These are phyloP conservation scores for Anseranas semipalmata DNA, from an alignment of 2,113 vertebrate genomes.

Conservation along the genomic window DNA sequence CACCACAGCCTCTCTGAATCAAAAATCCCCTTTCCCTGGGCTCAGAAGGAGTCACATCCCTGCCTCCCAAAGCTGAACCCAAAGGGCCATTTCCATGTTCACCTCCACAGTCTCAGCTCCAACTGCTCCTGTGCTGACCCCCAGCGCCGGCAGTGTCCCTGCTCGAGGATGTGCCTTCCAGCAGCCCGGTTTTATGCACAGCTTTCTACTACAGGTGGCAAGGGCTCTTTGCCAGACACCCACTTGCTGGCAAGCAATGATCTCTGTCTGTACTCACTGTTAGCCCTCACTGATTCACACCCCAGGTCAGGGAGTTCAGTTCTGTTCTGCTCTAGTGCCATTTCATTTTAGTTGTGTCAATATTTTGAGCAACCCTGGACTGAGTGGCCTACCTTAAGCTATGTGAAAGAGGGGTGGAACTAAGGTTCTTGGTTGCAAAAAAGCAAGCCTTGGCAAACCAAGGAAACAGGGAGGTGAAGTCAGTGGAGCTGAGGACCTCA, in stretches of 20 bases:
- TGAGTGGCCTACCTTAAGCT: not conserved
- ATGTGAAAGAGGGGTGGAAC: not conserved
- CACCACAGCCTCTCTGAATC: not conserved
- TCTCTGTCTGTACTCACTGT: not conserved
- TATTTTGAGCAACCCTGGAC: not conserved
- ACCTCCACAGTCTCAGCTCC: rapidly evolving
- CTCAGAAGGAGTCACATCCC: not conserved
- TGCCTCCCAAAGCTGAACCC: not conserved
- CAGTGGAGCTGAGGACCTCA: rapidly evolving
- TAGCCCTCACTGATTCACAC: not conserved
- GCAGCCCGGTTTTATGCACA: not conserved
- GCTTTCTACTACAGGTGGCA: not conserved
- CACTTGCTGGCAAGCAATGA: not conserved
- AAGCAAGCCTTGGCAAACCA: not conserved
- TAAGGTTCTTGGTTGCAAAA: not conserved
- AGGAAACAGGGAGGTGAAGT: not conserved
- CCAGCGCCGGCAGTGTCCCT: not conserved
- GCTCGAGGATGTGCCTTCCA: not conserved
- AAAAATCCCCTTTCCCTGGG: not conserved
- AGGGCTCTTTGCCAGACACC: not conserved
- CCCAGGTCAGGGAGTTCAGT: not conserved
- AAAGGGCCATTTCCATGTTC: rapidly evolving
- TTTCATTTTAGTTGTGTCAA: not conserved
- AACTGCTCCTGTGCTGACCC: not conserved
- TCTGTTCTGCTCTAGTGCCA: not conserved